Base-by-base conservation (phyloP, 2,888 invertebrate species). In the Sabellastarte sp. region DNA sequence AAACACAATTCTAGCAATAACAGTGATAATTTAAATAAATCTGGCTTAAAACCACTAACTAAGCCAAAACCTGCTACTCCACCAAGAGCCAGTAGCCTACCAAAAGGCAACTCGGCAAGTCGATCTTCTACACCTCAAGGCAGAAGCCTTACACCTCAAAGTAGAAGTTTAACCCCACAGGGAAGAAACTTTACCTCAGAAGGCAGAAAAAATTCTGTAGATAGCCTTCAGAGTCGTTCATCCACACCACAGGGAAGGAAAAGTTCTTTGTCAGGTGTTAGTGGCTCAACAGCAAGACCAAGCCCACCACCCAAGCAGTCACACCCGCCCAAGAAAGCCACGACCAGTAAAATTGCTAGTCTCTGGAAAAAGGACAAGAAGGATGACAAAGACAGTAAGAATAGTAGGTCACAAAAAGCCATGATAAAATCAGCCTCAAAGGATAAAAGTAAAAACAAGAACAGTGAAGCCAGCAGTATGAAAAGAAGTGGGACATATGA, bases 261-360 rank as follows among this genome's bases (percentile, higher is more conserved):
- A n/a, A n/a, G n/a, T n/a, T n/a, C n/a, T n/a, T n/a, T n/a, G n/a
- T n/a, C n/a, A n/a, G n/a, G n/a, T n/a, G n/a, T n/a, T n/a, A n/a
- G n/a, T n/a, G n/a, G n/a, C n/a, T n/a, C n/a, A n/a, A n/a, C n/a
- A n/a, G n/a, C n/a, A n/a, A 41, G 41, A 20, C 41, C 41, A 41
- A 26, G 15, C 4, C 4, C 20, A 5, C 15, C 4, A n/a, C 20
- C 26, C 10, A 26, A 10, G 5, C 4, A n/a, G 53, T n/a, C 20
- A 20, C 69, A 67, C 10, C 26, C 59, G 10, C 28, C 29, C 3
- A 78, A 78, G 64, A 77, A 76, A 60, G 77, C 73, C 60, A 76
- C 74, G 29, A 68, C 90, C 15, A 92, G 92, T 80, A 91, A 90
- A 81, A 91, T 93, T 61, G 90, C 92, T 0, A 90, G 88, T 75